phyloP scores from a whole-genome alignment of 2,113 vertebrate genomes.

The Gobius niger region DNA sequence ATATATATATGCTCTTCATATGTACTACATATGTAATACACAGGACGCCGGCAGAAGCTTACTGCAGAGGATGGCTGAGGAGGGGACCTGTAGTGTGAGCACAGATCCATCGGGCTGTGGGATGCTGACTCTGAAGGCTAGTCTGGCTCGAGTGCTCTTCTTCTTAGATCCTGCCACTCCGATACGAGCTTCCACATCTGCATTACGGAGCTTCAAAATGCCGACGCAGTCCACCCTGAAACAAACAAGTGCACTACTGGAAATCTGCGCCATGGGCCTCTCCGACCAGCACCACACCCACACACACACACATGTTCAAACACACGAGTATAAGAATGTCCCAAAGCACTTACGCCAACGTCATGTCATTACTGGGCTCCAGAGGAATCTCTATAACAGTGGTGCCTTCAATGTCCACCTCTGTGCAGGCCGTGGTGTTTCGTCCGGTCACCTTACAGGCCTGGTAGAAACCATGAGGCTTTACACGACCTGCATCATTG shows the following conservation, averaged over 20 bases:
- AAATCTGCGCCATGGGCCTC: no score
- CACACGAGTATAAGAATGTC: no score
- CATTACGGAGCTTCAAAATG: slow-evolving; percentile 95
- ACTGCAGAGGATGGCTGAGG: slow-evolving; percentile 97
- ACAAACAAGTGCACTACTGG: neutral
- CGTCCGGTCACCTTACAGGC: slow-evolving; percentile 95
- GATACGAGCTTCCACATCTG: slow-evolving; percentile 97
- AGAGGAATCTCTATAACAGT: slow-evolving; percentile 96
- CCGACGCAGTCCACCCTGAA: slow-evolving; percentile 96
- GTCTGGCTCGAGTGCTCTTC: slow-evolving; percentile 95
- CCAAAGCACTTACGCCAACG: slow-evolving; percentile 85
- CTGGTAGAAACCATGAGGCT: slow-evolving; percentile 98
- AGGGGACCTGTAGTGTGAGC: slow-evolving; percentile 89
- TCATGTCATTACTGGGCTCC: slow-evolving; percentile 94
- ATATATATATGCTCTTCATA: neutral
- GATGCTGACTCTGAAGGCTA: slow-evolving; percentile 94
- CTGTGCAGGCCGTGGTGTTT: slow-evolving; percentile 97
- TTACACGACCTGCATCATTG: slow-evolving; percentile 93
- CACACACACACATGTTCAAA: no score
- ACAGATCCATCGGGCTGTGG: slow-evolving; percentile 89
- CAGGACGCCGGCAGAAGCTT: slow-evolving; percentile 67
- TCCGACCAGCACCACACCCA: no score
- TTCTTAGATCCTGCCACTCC: slow-evolving; percentile 98
- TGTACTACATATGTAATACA: neutral
- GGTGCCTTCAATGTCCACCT: slow-evolving; percentile 97